Evolutionary conservation across 2,888 invertebrate genomes (phyloP), one percentile per base, ranked within the genome.

Genomic region (Eilema griseolum): DNA sequence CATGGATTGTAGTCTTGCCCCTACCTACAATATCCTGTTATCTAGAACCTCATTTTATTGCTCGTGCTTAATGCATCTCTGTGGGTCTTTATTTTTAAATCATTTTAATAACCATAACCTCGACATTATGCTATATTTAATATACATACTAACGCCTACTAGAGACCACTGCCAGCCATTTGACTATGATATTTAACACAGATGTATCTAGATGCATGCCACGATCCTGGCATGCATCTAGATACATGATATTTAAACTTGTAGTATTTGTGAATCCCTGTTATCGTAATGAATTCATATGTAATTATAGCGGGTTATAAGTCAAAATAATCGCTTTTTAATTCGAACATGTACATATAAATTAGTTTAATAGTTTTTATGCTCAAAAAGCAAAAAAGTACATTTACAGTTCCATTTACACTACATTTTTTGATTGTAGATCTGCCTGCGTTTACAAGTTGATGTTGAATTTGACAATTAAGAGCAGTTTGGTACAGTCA

Each of bases 1-100:
- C 71, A 66, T 71, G 74, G 76, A 83, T 75, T 52, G 52, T 8
- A 52, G 52, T 52, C 52, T 2, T 52, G n/a, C 20, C n/a, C n/a
- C n/a, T 20, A 52, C 69, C 74, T n/a, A 67, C 75, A 74, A 67
- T 77, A 78, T 84, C 82, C 82, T 84, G 83, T 71, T 81, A 78
- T 72, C 74, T 78, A 62, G 76, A 75, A 67, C 65, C 69, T 68
- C 63, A 71, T 37, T 14, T n/a, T 23, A 26, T 64, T 52, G 16
- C 5, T 24, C 2, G 8, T n/a, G 52, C n/a, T 52, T 52, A 52
- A 52, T 52, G n/a, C 52, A n/a, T 2, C 52, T 2, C 52, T 52
- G 20, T 20, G 20, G 20, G 20, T 16, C 7, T 46, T n/a, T n/a
- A 52, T 7, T 52, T 10, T 52, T 52, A 52, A 46, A 46, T 20